Conservation (phyloP, 2,113 vertebrate genomes). For the Sylvicapra grimmia region DNA sequence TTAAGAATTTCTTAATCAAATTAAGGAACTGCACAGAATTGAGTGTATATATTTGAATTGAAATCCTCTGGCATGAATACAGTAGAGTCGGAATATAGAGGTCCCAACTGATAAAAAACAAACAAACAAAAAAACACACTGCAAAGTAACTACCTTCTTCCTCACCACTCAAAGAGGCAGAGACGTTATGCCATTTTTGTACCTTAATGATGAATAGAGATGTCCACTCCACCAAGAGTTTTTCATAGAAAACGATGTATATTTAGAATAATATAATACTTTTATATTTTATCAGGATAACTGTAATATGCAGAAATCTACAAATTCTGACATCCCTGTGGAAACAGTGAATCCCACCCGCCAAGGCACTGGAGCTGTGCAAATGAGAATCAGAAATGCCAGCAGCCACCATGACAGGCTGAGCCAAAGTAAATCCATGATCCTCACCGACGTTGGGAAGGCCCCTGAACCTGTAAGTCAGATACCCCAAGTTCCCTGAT, state of each 20-base stretch:
- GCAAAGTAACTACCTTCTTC: neutral
- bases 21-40: neutral
- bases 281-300: constrained; percentile 73
- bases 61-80: neutral
- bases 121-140: neutral
- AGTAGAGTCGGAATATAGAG: neutral
- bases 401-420: constrained; percentile 80
- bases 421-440: constrained; percentile 86
- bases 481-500: neutral
- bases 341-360: constrained; percentile 75
- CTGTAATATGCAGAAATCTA: constrained; percentile 76
- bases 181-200: neutral
- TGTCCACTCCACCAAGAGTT: neutral
- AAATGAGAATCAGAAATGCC: constrained; percentile 84
- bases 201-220: neutral
- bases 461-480: constrained; percentile 80
- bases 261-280: constrained; percentile 43
- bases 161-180: neutral
- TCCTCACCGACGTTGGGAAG: constrained; percentile 79
- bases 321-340: constrained; percentile 63
- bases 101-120: neutral
- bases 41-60: neutral
- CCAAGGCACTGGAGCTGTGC: constrained; percentile 74
- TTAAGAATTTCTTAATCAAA: neutral
- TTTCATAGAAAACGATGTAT: neutral